A percentile compares a stretch with the other conserved stretches of the same genome.
phyloP scores from a whole-genome alignment of 2,113 vertebrate genomes.

The Aplodontia rufa region DNA sequence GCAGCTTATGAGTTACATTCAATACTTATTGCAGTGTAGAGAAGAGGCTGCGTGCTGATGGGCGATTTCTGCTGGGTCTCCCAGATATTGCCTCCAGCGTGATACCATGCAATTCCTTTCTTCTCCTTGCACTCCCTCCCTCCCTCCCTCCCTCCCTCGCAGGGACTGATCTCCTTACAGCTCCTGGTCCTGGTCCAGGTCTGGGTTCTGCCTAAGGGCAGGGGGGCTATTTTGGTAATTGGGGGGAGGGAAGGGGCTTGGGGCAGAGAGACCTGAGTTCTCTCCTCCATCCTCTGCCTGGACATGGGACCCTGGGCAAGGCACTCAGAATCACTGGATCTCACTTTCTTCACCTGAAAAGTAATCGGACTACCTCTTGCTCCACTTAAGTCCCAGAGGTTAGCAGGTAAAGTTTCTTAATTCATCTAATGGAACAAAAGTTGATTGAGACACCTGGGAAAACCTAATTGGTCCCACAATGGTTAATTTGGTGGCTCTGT shows the following conservation, averaged over 20 bases:
- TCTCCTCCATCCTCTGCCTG: neutral
- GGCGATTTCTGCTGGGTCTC: neutral
- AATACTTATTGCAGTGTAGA: conserved; percentile 11
- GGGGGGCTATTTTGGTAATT: neutral
- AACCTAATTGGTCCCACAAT: conserved; percentile 16
- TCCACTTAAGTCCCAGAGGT: neutral
- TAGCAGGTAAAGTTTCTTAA: neutral
- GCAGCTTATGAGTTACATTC: conserved; percentile 29
- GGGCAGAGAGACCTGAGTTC: neutral
- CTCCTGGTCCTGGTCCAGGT: neutral
- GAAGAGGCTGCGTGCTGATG: neutral
- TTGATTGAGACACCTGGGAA: conserved; percentile 44
- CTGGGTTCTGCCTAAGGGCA: neutral
- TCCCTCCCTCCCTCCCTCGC: neutral
- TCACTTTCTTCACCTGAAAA: conserved; percentile 7
- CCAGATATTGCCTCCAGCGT: neutral
- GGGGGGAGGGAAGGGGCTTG: fast-evolving
- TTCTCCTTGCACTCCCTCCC: neutral
- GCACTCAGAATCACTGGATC: neutral
- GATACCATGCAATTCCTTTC: neutral
- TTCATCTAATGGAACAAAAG: neutral
- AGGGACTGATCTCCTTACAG: neutral
- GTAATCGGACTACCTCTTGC: neutral
- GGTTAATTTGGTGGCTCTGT: conserved; percentile 27
- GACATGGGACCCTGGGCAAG: neutral